These are phyloP conservation scores for Spisula solida DNA, from an alignment of 2,888 invertebrate species.

Conservation along the genomic window DNA sequence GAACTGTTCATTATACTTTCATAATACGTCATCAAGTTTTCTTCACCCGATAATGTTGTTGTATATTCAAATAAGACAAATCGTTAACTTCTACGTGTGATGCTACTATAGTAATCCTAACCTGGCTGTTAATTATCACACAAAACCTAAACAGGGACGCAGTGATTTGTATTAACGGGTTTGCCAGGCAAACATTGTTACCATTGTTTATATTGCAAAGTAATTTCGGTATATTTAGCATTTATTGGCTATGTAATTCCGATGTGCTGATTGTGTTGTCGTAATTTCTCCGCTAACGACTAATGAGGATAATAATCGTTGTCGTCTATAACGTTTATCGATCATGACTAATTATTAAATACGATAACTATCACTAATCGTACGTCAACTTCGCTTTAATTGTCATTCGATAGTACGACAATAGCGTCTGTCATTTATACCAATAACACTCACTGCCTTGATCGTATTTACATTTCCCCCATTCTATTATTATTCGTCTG, in stretches of 20 bases:
- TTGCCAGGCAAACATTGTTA: not conserved
- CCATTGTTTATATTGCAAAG: not conserved
- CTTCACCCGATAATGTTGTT: too few relatives aligned
- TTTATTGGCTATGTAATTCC: not conserved
- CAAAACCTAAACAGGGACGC: not conserved
- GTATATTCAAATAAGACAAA: too few relatives aligned
- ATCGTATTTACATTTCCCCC: not conserved
- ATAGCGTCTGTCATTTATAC: not conserved
- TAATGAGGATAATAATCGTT: slow-evolving; percentile 24
- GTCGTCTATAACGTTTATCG: slow-evolving; percentile 19
- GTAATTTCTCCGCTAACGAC: slow-evolving; percentile 17
- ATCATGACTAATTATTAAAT: slow-evolving; percentile 15
- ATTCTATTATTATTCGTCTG: not conserved
- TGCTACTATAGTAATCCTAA: not conserved
- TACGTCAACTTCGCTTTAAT: not conserved
- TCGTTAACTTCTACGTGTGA: too few relatives aligned
- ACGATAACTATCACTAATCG: not conserved
- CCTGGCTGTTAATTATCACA: not conserved
- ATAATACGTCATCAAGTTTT: too few relatives aligned
- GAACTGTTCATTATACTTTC: too few relatives aligned
- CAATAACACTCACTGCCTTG: not conserved
- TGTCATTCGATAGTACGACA: not conserved
- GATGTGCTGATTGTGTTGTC: not conserved
- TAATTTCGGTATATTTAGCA: not conserved
- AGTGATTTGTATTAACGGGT: not conserved